Conservation (phyloP, 2,113 vertebrate species). For the Puntigrus tetrazona region DNA sequence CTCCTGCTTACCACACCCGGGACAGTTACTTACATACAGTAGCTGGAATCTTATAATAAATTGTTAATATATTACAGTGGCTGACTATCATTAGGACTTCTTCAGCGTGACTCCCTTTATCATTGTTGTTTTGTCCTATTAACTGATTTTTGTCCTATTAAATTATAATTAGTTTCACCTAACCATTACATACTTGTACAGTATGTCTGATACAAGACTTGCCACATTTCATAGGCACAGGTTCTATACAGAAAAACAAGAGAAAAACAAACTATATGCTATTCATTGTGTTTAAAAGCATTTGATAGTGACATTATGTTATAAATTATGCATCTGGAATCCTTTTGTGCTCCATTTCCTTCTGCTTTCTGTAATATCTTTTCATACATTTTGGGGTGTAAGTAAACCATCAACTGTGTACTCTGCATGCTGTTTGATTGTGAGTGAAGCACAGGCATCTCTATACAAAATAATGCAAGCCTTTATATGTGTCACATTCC, state of each 20-base stretch:
- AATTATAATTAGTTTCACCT: too few relatives aligned
- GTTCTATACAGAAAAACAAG: not conserved
- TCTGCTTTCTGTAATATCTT: not conserved
- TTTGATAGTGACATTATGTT: conserved; percentile 23
- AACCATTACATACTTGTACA: too few relatives aligned
- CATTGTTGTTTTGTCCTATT: too few relatives aligned
- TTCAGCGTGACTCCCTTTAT: too few relatives aligned
- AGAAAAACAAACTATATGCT: too few relatives aligned
- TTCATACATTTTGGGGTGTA: not conserved
- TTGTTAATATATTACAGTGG: too few relatives aligned
- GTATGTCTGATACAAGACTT: too few relatives aligned
- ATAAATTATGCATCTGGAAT: conserved; percentile 25
- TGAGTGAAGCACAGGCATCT: not conserved
- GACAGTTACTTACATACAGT: too few relatives aligned
- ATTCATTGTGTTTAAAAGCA: not conserved
- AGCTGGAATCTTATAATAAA: too few relatives aligned
- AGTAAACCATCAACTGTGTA: not conserved
- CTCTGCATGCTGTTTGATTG: not conserved
- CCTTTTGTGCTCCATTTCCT: not conserved
- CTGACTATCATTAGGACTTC: too few relatives aligned
- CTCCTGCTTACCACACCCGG: too few relatives aligned
- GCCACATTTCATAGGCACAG: not conserved
- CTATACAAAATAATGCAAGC: not conserved
- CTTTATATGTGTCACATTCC: not conserved
- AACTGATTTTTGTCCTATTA: too few relatives aligned